phyloP scores from a whole-genome alignment of 1,140 invertebrate genomes.

The Drosophila repleta region DNA sequence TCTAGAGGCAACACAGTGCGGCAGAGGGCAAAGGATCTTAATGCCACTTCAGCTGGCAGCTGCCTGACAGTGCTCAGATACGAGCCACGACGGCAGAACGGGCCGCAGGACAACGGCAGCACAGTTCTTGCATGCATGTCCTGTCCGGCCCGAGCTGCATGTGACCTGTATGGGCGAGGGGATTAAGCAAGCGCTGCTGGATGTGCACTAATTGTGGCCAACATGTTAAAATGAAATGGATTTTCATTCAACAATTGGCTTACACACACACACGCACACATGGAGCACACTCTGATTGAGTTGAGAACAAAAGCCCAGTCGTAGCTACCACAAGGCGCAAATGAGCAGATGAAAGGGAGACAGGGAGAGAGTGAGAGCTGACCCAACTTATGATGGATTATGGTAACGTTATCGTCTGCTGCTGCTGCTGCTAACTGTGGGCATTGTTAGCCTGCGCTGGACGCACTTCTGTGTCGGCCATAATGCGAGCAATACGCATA shows the following conservation, averaged over 20 bases:
- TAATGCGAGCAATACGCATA: slow-evolving; percentile 59
- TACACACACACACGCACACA: slow-evolving; percentile 20
- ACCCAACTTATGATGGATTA: slow-evolving; percentile 77
- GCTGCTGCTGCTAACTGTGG: background rate
- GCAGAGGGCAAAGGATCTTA: slow-evolving; percentile 50
- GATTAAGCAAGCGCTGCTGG: slow-evolving; percentile 54
- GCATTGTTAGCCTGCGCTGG: slow-evolving; percentile 29
- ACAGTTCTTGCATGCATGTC: slow-evolving; percentile 62
- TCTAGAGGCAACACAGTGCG: slow-evolving; percentile 29
- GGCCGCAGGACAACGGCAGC: no score
- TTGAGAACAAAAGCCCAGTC: slow-evolving; percentile 34
- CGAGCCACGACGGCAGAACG: slow-evolving; percentile 26
- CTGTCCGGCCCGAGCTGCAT: slow-evolving; percentile 36
- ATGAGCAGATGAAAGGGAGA: slow-evolving; percentile 34
- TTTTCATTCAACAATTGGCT: slow-evolving; percentile 80
- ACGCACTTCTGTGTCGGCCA: slow-evolving; percentile 50
- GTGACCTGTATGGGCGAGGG: slow-evolving; percentile 3
- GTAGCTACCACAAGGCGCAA: slow-evolving; percentile 28
- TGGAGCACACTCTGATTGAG: slow-evolving; percentile 2
- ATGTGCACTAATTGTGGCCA: slow-evolving; percentile 81
- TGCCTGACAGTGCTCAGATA: slow-evolving; percentile 79
- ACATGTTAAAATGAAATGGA: slow-evolving; percentile 83
- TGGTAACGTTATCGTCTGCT: slow-evolving; percentile 43
- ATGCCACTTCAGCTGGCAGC: slow-evolving; percentile 81
- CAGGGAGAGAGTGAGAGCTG: slow-evolving; percentile 9